Conservation (phyloP, 2,888 invertebrate genomes). For the Pherbina coryleti region DNA sequence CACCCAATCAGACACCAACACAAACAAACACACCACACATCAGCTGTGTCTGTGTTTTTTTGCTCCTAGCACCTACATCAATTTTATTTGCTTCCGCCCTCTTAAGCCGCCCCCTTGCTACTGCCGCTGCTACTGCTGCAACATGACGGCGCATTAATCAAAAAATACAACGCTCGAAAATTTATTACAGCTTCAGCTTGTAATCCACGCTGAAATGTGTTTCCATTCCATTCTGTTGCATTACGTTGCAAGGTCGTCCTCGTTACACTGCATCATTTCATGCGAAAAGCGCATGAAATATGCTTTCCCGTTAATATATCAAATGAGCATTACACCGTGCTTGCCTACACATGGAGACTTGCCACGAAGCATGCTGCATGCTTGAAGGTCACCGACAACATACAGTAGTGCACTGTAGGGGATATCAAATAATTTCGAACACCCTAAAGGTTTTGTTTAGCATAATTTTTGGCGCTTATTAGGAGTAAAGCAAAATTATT, state of each 20-base stretch:
- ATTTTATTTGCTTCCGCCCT: too few species aligned
- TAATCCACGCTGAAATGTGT: constrained; percentile 12
- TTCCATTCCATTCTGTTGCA: background rate
- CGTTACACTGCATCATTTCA: constrained; percentile 13
- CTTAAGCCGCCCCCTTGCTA: background rate
- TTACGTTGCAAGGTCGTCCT: background rate
- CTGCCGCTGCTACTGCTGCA: background rate
- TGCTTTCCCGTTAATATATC: constrained; percentile 5
- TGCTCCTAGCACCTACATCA: background rate
- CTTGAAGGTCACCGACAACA: background rate
- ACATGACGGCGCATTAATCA: background rate
- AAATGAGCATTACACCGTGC: background rate
- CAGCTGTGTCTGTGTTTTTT: too few species aligned
- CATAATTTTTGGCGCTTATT: background rate
- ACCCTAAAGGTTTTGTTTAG: too few species aligned
- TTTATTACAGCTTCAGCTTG: constrained; percentile 7
- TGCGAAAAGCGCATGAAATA: constrained; percentile 22
- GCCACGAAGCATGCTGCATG: background rate
- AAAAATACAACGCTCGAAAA: constrained; percentile 12
- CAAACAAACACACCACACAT: background rate
- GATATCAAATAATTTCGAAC: background rate
- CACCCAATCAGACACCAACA: background rate
- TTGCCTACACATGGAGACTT: constrained; percentile 15
- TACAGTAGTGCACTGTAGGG: background rate
- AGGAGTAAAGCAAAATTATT: background rate